Base-by-base conservation (phyloP, 1,140 invertebrate genomes). In the Papilio aristodemus region DNA sequence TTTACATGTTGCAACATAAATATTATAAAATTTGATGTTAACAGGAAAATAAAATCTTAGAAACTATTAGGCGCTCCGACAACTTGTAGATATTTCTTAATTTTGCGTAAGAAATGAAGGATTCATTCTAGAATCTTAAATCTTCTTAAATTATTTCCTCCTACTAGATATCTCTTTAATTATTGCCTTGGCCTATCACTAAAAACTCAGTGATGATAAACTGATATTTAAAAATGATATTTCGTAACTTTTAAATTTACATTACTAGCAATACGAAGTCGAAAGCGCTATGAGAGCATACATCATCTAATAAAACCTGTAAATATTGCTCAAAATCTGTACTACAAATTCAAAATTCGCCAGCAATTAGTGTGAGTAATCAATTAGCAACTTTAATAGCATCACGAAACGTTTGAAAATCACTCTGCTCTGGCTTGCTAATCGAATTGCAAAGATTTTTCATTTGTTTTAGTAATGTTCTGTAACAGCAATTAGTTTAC, bases 391-490 rank as follows among this genome's bases (percentile, higher is more conserved):
- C 17, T 22, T 50, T 50, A 50, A 50, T 50, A 50, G 17, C 43
- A 19, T 25, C 9, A 54, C 46, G 10, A 54, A 54, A 54, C 19
- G 46, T 54, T 54, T 11, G 7, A 54, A 54, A 54, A 54, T 22
- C 46, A 54, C 22, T 54, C 19, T 10, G 10, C 9, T 22, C 46
- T 32, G 6, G 4, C 9, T 54, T 54, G 46, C 46, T 54, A 54
- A 54, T 54, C 46, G 11, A 54, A 54, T 22, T 54, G 19, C 46
- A 54, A 54, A 54, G 17, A 19, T 54, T 54, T 54, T 22, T 11
- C 19, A 54, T 54, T 54, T 22, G 46, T 54, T 54, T 10, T 54
- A 54, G 46, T 54, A 19, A 25, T 54, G 46, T 54, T 54, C 46
- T 19, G 0, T 19, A 7, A 1, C 19, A 7, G 43, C 19, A 54